phyloP scores from a whole-genome alignment of 2,888 invertebrate species.

The Portevinia maculata region DNA sequence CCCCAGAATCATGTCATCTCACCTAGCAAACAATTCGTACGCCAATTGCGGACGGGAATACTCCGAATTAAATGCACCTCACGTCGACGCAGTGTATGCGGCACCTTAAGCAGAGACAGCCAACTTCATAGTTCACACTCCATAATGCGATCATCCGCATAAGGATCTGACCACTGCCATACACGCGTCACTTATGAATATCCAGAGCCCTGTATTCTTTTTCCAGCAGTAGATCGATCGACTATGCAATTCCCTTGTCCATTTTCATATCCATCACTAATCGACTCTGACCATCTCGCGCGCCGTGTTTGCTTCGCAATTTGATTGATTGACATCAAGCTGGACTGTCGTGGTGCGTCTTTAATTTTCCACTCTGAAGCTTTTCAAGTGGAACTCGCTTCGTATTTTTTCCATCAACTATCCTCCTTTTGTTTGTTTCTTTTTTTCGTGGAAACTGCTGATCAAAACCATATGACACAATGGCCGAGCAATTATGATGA shows the following conservation, averaged over 20 bases:
- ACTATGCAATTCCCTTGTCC: constrained; percentile 51
- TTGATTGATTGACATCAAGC: constrained; percentile 74
- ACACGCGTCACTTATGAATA: constrained; percentile 53
- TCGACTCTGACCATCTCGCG: constrained; percentile 32
- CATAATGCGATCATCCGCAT: constrained; percentile 10
- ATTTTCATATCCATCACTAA: constrained; percentile 63
- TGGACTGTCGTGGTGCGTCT: constrained; percentile 64
- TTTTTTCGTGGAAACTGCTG: constrained; percentile 62
- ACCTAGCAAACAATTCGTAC: no score
- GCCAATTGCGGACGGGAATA: no score
- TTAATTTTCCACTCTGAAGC: constrained; percentile 68
- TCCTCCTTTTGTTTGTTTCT: constrained; percentile 29
- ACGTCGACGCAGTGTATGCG: neutral
- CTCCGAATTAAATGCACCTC: neutral
- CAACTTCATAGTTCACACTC: constrained; percentile 41
- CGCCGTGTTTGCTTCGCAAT: constrained; percentile 15
- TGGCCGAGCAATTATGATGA: constrained; percentile 75
- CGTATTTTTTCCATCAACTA: constrained; percentile 38
- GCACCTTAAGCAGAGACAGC: constrained; percentile 34
- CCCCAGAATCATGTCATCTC: no score
- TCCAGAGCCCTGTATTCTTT: no score
- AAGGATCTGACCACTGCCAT: constrained; percentile 27
- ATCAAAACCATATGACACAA: constrained; percentile 73
- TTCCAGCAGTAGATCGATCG: no score
- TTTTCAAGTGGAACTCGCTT: constrained; percentile 65